Percentiles rank a stretch among this genome's conserved stretches.
These are phyloP conservation scores for Spisula solida DNA, from an alignment of 2,888 invertebrate genomes.

Conservation along the genomic window DNA sequence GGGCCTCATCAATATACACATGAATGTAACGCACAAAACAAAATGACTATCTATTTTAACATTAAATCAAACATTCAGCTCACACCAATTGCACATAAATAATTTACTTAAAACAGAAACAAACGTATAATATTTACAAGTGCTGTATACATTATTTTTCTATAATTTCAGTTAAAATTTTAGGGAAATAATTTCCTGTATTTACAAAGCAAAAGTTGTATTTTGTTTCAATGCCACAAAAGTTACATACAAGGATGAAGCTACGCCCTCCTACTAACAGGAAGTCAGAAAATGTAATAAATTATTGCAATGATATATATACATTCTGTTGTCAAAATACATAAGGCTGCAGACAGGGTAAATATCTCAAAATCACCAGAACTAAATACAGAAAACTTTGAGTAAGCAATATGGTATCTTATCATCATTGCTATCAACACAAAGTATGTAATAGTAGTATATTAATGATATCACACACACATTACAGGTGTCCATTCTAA, in stretches of 20 bases:
- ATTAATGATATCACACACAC: neutral
- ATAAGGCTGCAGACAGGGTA: neutral
- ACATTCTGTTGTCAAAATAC: neutral
- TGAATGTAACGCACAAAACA: neutral
- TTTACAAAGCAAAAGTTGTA: neutral
- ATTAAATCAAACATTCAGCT: neutral
- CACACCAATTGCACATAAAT: constrained; percentile 24
- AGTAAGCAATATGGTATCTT: no score
- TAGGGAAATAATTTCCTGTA: neutral
- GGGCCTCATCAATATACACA: neutral
- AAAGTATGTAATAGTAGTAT: neutral
- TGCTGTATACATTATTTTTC: neutral
- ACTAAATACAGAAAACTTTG: neutral
- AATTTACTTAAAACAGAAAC: constrained; percentile 4
- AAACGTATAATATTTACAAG: constrained; percentile 18
- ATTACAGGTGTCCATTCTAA: neutral
- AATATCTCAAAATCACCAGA: neutral
- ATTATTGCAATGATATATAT: constrained; percentile 17
- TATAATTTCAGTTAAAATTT: neutral
- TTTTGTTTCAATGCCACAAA: neutral
- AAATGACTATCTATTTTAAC: constrained; percentile 9
- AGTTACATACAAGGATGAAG: neutral
- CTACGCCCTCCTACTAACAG: neutral
- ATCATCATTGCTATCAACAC: neutral
- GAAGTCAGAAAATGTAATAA: neutral